Percentiles rank a stretch among this genome's conserved stretches.
Evolutionary conservation across 2,888 invertebrate genomes (phyloP).

Genomic region (Caenorhabditis sp.): DNA sequence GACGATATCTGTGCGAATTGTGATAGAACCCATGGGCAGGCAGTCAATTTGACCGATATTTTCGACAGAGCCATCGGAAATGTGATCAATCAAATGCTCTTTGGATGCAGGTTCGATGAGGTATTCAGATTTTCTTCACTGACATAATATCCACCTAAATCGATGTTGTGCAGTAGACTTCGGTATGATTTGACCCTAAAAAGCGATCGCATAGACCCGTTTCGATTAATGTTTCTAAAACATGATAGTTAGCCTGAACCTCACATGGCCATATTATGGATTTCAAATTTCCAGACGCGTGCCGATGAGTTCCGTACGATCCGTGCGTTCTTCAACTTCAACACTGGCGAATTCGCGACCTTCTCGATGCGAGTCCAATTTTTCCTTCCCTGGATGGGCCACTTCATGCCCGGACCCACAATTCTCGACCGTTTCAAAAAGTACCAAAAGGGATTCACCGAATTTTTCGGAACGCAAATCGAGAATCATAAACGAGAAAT

Average conservation of each 20-base stretch:
- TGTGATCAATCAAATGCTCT: slow-evolving; percentile 62
- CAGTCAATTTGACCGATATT: slow-evolving; percentile 20
- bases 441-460: slow-evolving; percentile 58
- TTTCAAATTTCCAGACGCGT: slow-evolving; percentile 22
- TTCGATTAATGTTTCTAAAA: too few species aligned
- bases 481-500: slow-evolving; percentile 51
- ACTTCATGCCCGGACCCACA: slow-evolving; percentile 50
- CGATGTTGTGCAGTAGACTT: too few species aligned
- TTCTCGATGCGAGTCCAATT: slow-evolving; percentile 53
- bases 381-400: slow-evolving; percentile 50
- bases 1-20: slow-evolving; percentile 36
- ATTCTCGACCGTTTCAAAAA: slow-evolving; percentile 52
- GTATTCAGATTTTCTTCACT: too few species aligned
- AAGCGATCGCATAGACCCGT: too few species aligned
- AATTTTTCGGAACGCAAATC: slow-evolving; percentile 58
- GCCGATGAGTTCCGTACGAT: slow-evolving; percentile 48
- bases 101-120: slow-evolving; percentile 63
- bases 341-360: slow-evolving; percentile 40
- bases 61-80: slow-evolving; percentile 58
- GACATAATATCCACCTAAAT: too few species aligned
- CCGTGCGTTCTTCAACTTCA: slow-evolving; percentile 52
- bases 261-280: too few species aligned
- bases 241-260: too few species aligned
- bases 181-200: too few species aligned
- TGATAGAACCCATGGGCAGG: background rate